Base-by-base conservation (phyloP, 2,888 invertebrate species). In the Cheiracanthium punctorium region DNA sequence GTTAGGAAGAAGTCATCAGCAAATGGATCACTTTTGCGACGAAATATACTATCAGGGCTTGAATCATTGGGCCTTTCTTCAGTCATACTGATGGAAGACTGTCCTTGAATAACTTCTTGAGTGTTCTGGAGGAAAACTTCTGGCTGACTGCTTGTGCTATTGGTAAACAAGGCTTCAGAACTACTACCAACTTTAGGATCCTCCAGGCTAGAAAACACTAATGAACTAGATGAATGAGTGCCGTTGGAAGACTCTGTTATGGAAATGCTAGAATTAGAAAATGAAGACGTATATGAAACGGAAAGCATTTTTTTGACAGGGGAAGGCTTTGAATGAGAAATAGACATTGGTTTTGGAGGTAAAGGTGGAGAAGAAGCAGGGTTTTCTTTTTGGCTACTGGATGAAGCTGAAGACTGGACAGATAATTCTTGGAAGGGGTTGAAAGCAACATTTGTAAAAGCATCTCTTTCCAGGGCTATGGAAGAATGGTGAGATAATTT, bases 1-100 rank as follows among this genome's bases (percentile, higher is more conserved):
- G 86, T 65, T 0, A 82, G 67, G 32, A 88, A 88, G 69, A 88
- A 88, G 24, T 88, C 88, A 67, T 88, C 88, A 1, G 88, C 88
- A 76, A 88, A 88, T 10, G 88, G 88, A 75, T 88, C 88, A 67
- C 74, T 72, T 67, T 86, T 88, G 30, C 86, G 52, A 0, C 80
- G 79, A 32, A 88, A 88, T 37, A 88, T 88, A 43, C 82, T 88
- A 48, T 82, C 87, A 1, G 87, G 82, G 29, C 79, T 82, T 14
- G 75, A 29, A 17, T 52, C 77, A 64, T 33, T 37, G 2, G 71
- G 10, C 8, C 48, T 67, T 33, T 58, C 58, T 58, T 30, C 32
- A 43, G 58, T 52, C 2, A 12, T 24, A 58, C 28, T 17, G 17
- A n/a, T 77, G 70, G 77, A 69, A 70, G 58, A 58, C 58, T 71